Evolutionary conservation across 2,888 invertebrate species (phyloP).

Genomic region (Melolontha melolontha): DNA sequence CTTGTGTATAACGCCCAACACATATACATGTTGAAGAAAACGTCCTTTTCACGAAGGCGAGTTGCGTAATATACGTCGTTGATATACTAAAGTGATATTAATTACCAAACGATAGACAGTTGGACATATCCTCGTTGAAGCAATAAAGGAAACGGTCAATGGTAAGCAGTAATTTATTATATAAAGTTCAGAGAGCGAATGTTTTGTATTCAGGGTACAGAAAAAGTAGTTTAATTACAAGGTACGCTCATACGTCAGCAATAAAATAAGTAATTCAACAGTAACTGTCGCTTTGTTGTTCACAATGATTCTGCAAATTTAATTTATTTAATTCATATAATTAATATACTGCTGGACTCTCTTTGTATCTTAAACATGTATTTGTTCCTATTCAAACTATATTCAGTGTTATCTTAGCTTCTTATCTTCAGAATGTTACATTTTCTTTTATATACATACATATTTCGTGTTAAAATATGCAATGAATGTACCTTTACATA

Average conservation of each 20-base stretch:
- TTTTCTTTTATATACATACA: too few relatives aligned
- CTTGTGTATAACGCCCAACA: too few relatives aligned
- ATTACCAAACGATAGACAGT: conserved; percentile 15
- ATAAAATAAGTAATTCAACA: neutral
- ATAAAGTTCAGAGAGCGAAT: conserved; percentile 31
- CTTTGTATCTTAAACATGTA: too few relatives aligned
- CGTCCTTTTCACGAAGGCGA: neutral
- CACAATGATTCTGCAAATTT: conserved; percentile 15
- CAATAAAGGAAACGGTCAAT: conserved; percentile 34
- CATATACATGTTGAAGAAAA: too few relatives aligned
- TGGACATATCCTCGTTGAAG: conserved; percentile 30
- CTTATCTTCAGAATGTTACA: too few relatives aligned
- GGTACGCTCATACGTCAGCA: conserved; percentile 3
- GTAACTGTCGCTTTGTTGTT: neutral
- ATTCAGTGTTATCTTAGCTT: too few relatives aligned
- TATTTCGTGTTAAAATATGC: too few relatives aligned
- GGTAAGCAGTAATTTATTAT: conserved; percentile 20
- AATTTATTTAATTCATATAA: conserved; percentile 5
- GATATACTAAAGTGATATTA: conserved; percentile 1
- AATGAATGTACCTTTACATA: too few relatives aligned
- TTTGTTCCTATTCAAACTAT: too few relatives aligned
- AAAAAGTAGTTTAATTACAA: conserved; percentile 21
- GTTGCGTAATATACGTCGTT: conserved; percentile 30
- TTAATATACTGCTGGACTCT: neutral
- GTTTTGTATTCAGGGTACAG: conserved; percentile 2